Evolutionary conservation across 2,113 vertebrate genomes (phyloP).

Genomic region (Ascaphus truei): DNA sequence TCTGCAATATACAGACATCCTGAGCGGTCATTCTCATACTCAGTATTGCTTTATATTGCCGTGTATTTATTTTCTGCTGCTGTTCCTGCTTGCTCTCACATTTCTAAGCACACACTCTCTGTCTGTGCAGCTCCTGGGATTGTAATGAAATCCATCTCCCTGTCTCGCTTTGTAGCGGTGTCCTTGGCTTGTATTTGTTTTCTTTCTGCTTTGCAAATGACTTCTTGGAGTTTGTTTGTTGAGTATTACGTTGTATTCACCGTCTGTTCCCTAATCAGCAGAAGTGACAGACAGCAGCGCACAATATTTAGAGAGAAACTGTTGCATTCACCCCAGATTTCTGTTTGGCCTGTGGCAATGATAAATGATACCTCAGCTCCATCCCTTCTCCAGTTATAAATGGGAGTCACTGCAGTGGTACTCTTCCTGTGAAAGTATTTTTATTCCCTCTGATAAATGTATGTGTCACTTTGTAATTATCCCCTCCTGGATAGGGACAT

Average conservation of each 20-base stretch:
- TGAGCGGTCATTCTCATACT: too few species aligned
- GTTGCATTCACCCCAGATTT: constrained; percentile 49
- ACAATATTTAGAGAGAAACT: constrained; percentile 62
- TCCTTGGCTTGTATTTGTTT: constrained; percentile 68
- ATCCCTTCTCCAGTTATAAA: too few species aligned
- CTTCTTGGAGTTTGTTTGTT: constrained; percentile 65
- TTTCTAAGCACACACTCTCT: constrained; percentile 47
- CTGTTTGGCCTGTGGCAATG: constrained; percentile 8
- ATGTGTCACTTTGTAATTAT: too few species aligned
- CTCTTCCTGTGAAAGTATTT: too few species aligned
- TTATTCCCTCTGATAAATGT: too few species aligned
- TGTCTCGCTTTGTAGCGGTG: constrained; percentile 47
- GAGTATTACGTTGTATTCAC: constrained; percentile 62
- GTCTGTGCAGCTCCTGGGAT: constrained; percentile 50
- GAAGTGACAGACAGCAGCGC: constrained; percentile 48
- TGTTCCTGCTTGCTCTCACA: constrained; percentile 55
- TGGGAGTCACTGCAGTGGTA: too few species aligned
- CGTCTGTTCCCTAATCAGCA: constrained; percentile 60
- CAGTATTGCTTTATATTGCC: too few species aligned
- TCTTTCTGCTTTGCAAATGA: constrained; percentile 65
- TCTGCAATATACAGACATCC: too few species aligned
- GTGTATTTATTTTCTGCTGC: constrained; percentile 60
- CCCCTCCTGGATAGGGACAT: too few species aligned
- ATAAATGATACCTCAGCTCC: constrained; percentile 20
- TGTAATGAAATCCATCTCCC: constrained; percentile 57